A percentile compares a stretch with the other conserved stretches of the same genome.
These are phyloP conservation scores for Dicyrtomina minuta DNA, from an alignment of 2,888 invertebrate species.

Conservation along the genomic window DNA sequence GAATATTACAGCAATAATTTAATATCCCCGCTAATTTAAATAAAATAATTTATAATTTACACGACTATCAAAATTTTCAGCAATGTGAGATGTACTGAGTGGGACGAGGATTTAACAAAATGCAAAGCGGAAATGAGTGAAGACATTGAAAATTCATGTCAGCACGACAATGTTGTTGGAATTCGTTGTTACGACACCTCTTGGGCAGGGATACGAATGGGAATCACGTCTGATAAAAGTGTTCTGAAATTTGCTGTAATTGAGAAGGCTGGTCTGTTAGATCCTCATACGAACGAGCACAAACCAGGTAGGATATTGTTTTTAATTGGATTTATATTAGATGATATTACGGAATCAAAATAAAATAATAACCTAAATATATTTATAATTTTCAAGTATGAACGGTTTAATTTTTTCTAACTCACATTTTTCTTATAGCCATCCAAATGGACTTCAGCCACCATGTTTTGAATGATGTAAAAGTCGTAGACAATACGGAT, in stretches of 20 bases:
- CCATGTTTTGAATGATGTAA: conserved; percentile 59
- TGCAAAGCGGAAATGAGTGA: conserved; percentile 76
- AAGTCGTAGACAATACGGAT: conserved; percentile 80
- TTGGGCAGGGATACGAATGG: conserved; percentile 91
- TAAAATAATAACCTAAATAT: background rate
- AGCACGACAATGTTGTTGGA: conserved; percentile 81
- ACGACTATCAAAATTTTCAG: too few species aligned
- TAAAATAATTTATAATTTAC: too few species aligned
- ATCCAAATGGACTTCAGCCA: conserved; percentile 71
- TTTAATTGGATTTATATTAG: background rate
- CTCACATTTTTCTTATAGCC: too few species aligned
- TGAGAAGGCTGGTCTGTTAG: conserved; percentile 82
- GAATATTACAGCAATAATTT: background rate
- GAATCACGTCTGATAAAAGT: conserved; percentile 81
- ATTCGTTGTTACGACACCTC: conserved; percentile 84
- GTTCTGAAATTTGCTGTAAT: conserved; percentile 84
- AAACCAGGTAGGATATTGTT: conserved; percentile 70
- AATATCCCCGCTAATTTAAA: background rate
- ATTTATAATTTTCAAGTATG: background rate
- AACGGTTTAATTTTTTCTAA: background rate
- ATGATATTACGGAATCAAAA: background rate
- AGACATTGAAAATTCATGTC: conserved; percentile 86
- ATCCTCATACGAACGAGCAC: conserved; percentile 70
- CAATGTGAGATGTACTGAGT: conserved; percentile 86
- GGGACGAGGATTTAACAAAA: conserved; percentile 84